Evolutionary conservation across 2,888 invertebrate genomes (phyloP), one percentile per base, ranked within the genome.

Genomic region (Aradus depressus): DNA sequence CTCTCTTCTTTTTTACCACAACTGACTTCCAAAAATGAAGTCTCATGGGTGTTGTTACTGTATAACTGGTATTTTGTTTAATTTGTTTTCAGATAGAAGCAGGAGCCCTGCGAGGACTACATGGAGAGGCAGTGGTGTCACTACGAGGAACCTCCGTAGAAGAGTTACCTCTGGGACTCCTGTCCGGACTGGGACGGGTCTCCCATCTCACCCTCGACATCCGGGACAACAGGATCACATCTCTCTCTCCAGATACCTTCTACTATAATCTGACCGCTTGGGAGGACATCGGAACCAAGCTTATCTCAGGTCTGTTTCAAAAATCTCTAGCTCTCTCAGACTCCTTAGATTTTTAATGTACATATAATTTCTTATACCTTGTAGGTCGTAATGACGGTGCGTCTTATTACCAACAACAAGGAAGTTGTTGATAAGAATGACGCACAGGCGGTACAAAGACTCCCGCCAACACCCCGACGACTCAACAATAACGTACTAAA

Each of bases 231-330:
- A 78, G 79, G 69, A 75, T 91, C 64, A 76, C 80, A 26, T 79
- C 81, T 50, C 72, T 91, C 57, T 83, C 84, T 65, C 84, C 88
- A 49, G 84, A 86, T 57, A 82, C 86, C 55, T 84, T 91, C 66
- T 90, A 90, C 67, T 84, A 85, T 23, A 89, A 90, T 67, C 79
- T 83, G 59, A 84, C 86, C 19, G 80, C 81, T 61, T 89, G 89
- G 89, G 88, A 88, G 68, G 80, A 82, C 59, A 82, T 86, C 58
- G 89, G 89, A 12, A 89, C 90, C 3, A 84, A 86, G 64, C 75
- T 88, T 65, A 79, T 90, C 51, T 80, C 84, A 70, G 84, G 85
- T 84, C 69, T 70, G 72, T 19, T 19, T 43, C 31, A 31, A 31
- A 31, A 10, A 16, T 23, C 22, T 28, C 10, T 1, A 43, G 14